phyloP scores from a whole-genome alignment of 2,113 vertebrate species.

The Crotalus horridus region DNA sequence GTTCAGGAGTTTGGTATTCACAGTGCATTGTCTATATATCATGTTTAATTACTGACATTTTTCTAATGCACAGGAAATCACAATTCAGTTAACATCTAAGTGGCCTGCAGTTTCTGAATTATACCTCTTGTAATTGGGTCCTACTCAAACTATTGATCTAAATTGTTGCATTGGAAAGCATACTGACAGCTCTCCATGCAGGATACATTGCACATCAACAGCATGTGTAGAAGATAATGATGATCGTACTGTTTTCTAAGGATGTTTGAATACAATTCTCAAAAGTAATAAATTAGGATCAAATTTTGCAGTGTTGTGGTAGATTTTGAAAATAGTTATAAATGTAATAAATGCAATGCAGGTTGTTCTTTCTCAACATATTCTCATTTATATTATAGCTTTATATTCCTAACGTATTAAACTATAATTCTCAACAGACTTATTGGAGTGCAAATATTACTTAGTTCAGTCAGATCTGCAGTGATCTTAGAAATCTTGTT shows the following conservation, averaged over 20 bases:
- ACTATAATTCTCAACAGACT: not conserved
- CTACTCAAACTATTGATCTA: not conserved
- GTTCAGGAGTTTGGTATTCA: slow-evolving; percentile 32
- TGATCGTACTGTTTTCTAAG: not conserved
- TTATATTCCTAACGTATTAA: not conserved
- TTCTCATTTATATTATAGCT: not conserved
- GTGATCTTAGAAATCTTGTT: not conserved
- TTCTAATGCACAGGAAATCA: slow-evolving; percentile 43
- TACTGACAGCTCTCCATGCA: slow-evolving; percentile 3
- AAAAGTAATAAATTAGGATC: not conserved
- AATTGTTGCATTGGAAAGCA: slow-evolving; percentile 6
- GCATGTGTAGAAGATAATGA: not conserved
- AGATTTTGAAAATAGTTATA: not conserved
- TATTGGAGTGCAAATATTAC: not conserved
- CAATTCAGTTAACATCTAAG: slow-evolving; percentile 42
- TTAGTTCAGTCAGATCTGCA: not conserved
- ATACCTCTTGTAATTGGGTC: not conserved
- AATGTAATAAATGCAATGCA: not conserved
- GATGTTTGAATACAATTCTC: not conserved
- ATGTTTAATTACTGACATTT: slow-evolving; percentile 44
- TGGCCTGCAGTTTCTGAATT: slow-evolving; percentile 17
- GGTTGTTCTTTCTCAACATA: not conserved
- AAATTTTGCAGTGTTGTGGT: not conserved
- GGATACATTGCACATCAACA: not conserved
- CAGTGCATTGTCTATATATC: slow-evolving; percentile 27